Percentiles rank a stretch among this genome's conserved stretches.
Evolutionary conservation across 2,888 invertebrate species (phyloP).

Genomic region (Cerastis leucographa): DNA sequence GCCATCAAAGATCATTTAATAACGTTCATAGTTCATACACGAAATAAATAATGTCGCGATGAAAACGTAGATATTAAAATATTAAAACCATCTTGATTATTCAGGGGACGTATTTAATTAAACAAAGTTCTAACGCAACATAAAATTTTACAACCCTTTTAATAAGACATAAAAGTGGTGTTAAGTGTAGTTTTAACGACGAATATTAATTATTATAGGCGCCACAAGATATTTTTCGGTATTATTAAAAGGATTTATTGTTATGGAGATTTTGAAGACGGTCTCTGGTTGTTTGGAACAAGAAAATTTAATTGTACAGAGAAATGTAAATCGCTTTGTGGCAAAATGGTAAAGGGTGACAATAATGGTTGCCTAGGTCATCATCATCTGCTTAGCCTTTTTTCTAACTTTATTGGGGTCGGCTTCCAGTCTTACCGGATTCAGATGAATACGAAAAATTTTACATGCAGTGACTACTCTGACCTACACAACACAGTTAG

Average conservation of each 20-base stretch:
- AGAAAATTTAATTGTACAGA: conserved; percentile 2
- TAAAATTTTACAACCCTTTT: conserved; percentile 90
- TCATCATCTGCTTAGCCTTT: too few relatives aligned
- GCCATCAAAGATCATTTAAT: conserved; percentile 59
- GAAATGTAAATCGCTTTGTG: neutral
- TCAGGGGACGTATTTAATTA: conserved; percentile 90
- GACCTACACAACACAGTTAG: too few relatives aligned
- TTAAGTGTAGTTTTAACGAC: conserved; percentile 83
- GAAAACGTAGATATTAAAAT: conserved; percentile 71
- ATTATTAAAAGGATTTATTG: conserved; percentile 70
- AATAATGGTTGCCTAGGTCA: neutral
- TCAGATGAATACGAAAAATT: too few relatives aligned
- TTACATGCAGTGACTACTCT: too few relatives aligned
- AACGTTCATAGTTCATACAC: conserved; percentile 68
- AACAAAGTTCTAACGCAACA: conserved; percentile 82
- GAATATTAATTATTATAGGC: conserved; percentile 87
- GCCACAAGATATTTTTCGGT: conserved; percentile 82
- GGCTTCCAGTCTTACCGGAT: too few relatives aligned
- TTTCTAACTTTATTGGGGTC: too few relatives aligned
- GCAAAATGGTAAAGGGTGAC: neutral
- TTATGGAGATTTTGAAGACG: conserved; percentile 39
- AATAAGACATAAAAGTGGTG: conserved; percentile 88
- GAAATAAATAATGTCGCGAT: conserved; percentile 71
- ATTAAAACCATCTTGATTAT: conserved; percentile 86
- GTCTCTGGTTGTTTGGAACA: conserved; percentile 1